These are phyloP conservation scores for Lamellibrachia satsuma DNA, from an alignment of 2,888 invertebrate genomes.

Conservation along the genomic window DNA sequence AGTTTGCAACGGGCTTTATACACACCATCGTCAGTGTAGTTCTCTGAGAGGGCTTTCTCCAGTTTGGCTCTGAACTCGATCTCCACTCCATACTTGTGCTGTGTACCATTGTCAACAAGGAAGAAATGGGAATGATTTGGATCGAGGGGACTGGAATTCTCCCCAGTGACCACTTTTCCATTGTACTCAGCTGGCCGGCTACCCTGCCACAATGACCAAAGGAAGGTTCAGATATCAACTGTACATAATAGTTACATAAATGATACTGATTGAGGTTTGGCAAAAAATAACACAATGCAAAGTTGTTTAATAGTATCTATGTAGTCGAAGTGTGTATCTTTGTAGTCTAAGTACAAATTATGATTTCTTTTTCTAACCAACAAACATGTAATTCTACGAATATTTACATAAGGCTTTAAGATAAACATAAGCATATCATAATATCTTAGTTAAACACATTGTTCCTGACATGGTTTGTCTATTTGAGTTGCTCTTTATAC, in stretches of 20 bases:
- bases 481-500: neutral
- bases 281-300: neutral
- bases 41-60: conserved; percentile 28
- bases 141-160: conserved; percentile 39
- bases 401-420: too few species aligned
- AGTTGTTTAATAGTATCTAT: neutral
- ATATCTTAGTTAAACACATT: too few species aligned
- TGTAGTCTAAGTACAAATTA: neutral
- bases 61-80: conserved; percentile 13
- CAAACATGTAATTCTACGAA: too few species aligned
- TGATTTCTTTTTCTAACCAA: too few species aligned
- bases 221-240: neutral
- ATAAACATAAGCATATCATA: too few species aligned
- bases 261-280: too few species aligned
- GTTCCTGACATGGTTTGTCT: too few species aligned
- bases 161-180: conserved; percentile 8
- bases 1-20: neutral
- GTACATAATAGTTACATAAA: too few species aligned
- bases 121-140: conserved; percentile 25
- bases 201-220: conserved; percentile 22
- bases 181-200: neutral
- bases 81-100: conserved; percentile 20
- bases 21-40: conserved; percentile 51
- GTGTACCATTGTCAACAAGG: conserved; percentile 14
- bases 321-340: neutral